Conservation (phyloP, 2,797 vertebrate genomes). For the Anisognathus igniventris region DNA sequence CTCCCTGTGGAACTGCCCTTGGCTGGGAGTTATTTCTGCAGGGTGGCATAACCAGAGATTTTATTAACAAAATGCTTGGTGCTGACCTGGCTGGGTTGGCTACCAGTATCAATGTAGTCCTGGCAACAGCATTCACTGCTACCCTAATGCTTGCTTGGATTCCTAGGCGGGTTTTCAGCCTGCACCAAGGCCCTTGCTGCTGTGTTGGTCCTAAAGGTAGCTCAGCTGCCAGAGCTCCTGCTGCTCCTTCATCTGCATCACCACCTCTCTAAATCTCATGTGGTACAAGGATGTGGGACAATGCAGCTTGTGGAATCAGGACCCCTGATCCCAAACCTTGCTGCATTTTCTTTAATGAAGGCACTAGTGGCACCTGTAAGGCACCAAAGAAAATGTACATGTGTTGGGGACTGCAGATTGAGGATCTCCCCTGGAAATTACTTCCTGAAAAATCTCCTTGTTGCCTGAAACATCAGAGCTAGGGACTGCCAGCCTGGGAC, state of each 20-base stretch:
- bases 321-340: background rate
- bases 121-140: background rate
- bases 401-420: background rate
- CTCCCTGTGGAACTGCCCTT: background rate
- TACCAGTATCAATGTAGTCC: background rate
- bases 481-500: constrained; percentile 28
- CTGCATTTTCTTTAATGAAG: background rate
- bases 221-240: background rate
- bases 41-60: background rate
- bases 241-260: background rate
- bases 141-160: background rate
- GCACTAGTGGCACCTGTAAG: background rate
- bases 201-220: background rate
- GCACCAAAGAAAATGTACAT: background rate
- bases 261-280: background rate
- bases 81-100: background rate
- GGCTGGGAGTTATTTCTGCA: background rate
- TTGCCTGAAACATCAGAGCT: background rate
- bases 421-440: background rate
- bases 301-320: background rate
- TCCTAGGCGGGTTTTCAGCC: background rate
- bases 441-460: constrained; percentile 31
- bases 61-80: background rate
- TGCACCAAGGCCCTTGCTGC: background rate
- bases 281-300: background rate